Evolutionary conservation across 2,113 vertebrate species (phyloP), one percentile per base, ranked within the genome.

Genomic region (Tachysurus fulvidraco): DNA sequence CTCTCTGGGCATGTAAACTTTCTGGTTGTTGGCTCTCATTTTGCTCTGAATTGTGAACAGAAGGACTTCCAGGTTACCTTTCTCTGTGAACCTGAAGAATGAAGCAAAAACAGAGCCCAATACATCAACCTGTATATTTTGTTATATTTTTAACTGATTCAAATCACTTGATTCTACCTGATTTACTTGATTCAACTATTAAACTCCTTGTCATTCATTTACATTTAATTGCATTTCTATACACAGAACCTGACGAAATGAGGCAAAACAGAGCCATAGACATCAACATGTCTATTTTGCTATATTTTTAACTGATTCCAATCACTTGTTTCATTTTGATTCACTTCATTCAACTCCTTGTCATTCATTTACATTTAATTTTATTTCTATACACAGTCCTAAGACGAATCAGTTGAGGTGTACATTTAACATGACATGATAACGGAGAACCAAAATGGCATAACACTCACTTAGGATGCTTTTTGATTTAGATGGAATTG

Each of bases 31-130:
- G 81, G 98, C 98, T 91, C 98, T 96, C 98, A 99, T 99, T 92
- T 98, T 98, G 92, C 97, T 99, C 93, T 99, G 98, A 93, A 99
- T 99, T 74, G 98, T 99, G 91, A 99, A 99, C 89, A 99, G 97
- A 16, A 99, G 94, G 36, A 99, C 98, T 93, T 99, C 98, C 87
- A 99, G 93, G 93, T 99, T 99, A 57, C 98, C 98, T 91, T 99
- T 99, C 92, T 99, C 98, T 6, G 98, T 99, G 94, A 99, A 99
- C 93, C 98, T 99, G 90, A 65, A 62, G 36, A 64, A 71, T 17
- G 16, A 19, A 67, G 30, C 52, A 59, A 64, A 64, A 85, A 88
- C 80, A 69, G 8, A 71, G 41, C 30, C 30, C 64, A 28, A 73
- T 44, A 52, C 11, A 10, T 65, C 10, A 64, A 36, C 78, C 54